phyloP scores from a whole-genome alignment of 2,888 invertebrate genomes.

The Eurytoma adleriae region DNA sequence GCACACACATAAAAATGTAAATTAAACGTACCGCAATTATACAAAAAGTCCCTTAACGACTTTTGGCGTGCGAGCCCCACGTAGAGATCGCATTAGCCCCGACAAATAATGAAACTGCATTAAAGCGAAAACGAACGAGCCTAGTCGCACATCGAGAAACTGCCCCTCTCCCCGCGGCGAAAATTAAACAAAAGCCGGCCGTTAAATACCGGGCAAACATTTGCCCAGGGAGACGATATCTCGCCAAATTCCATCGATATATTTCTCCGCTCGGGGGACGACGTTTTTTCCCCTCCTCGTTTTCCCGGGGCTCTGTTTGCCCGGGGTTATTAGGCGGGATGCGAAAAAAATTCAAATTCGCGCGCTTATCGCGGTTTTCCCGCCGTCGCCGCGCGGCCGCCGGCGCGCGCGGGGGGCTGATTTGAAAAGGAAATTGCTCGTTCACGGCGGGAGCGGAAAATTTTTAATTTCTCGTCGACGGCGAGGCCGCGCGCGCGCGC shows the following conservation, averaged over 20 bases:
- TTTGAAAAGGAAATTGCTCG: constrained; percentile 41
- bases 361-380: constrained; percentile 37
- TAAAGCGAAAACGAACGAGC: no score
- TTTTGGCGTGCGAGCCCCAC: no score
- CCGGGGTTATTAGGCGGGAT: constrained; percentile 34
- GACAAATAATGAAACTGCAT: no score
- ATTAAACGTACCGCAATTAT: no score
- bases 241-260: constrained; percentile 24
- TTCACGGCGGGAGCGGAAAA: constrained; percentile 27
- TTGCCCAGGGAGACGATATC: constrained; percentile 27
- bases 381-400: background rate
- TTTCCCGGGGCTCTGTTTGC: constrained; percentile 29
- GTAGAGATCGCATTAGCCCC: background rate
- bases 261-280: background rate
- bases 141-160: background rate
- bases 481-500: background rate
- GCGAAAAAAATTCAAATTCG: constrained; percentile 52
- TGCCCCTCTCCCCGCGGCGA: background rate
- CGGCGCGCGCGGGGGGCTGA: constrained; percentile 12
- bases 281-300: constrained; percentile 1
- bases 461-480: constrained; percentile 23
- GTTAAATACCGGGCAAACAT: constrained; percentile 42
- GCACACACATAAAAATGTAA: no score
- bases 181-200: constrained; percentile 23
- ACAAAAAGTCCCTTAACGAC: no score